These are phyloP conservation scores for Dendroctonus ponderosae DNA, from an alignment of 1,140 invertebrate species.

Conservation along the genomic window DNA sequence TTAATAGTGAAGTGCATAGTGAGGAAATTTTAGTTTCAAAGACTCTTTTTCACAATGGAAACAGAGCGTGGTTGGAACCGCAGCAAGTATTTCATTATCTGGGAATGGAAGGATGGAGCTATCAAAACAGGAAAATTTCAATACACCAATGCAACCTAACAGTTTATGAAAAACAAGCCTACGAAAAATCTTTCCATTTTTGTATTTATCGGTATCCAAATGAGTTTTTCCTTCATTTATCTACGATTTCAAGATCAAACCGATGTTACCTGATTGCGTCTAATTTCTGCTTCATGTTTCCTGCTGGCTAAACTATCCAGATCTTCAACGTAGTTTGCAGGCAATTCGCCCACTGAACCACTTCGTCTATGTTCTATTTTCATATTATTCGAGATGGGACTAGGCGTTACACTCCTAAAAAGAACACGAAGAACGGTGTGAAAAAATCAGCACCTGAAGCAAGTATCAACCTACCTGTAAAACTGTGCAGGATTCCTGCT, in stretches of 20 bases:
- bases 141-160: too few species aligned
- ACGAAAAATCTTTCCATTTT: too few species aligned
- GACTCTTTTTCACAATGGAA: too few species aligned
- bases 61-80: too few species aligned
- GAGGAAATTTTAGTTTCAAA: too few species aligned
- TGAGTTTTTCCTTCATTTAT: too few species aligned
- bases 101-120: too few species aligned
- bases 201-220: too few species aligned
- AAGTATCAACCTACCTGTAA: conserved; percentile 29
- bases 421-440: neutral
- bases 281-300: conserved; percentile 54
- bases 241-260: conserved; percentile 1
- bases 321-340: conserved; percentile 44
- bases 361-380: conserved; percentile 45
- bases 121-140: too few species aligned
- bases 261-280: conserved; percentile 50
- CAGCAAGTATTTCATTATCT: too few species aligned
- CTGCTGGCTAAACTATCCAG: conserved; percentile 53
- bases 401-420: conserved; percentile 45
- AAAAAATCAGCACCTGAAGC: neutral
- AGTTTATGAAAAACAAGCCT: too few species aligned
- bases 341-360: conserved; percentile 52
- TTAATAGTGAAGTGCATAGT: too few species aligned
- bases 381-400: conserved; percentile 40
- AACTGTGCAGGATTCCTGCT: conserved; percentile 54